Conservation (phyloP, 2,797 vertebrate species). For the Tarsius wallacei region DNA sequence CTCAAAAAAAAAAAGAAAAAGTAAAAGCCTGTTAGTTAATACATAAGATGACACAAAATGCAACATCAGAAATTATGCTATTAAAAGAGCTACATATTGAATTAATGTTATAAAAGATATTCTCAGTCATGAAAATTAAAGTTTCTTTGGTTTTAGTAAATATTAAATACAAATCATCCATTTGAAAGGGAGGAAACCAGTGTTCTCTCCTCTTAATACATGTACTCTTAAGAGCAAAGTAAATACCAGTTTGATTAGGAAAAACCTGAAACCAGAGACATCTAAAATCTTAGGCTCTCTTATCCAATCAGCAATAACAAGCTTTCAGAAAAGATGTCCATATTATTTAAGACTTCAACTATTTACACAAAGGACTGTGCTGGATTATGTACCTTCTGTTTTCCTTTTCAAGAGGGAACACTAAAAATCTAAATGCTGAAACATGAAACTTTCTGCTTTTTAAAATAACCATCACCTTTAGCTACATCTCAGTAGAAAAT, state of each 20-base stretch:
- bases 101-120: background rate
- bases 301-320: conserved; percentile 80
- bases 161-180: conserved; percentile 83
- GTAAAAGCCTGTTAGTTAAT: background rate
- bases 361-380: conserved; percentile 85
- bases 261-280: conserved; percentile 84
- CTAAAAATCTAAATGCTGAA: conserved; percentile 88
- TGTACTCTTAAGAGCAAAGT: conserved; percentile 85
- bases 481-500: conserved; percentile 59
- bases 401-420: conserved; percentile 86
- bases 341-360: conserved; percentile 87
- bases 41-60: background rate
- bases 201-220: background rate
- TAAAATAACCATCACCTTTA: conserved; percentile 76
- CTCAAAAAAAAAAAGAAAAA: too few relatives aligned
- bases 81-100: conserved; percentile 6
- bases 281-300: conserved; percentile 80
- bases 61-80: background rate
- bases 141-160: conserved; percentile 84
- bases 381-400: conserved; percentile 88
- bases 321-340: conserved; percentile 75
- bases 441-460: conserved; percentile 85
- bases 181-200: conserved; percentile 47
- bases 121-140: conserved; percentile 70
- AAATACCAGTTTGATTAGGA: conserved; percentile 70